Evolutionary conservation across 2,113 vertebrate genomes (phyloP).

Genomic region (Eulemur macaco): DNA sequence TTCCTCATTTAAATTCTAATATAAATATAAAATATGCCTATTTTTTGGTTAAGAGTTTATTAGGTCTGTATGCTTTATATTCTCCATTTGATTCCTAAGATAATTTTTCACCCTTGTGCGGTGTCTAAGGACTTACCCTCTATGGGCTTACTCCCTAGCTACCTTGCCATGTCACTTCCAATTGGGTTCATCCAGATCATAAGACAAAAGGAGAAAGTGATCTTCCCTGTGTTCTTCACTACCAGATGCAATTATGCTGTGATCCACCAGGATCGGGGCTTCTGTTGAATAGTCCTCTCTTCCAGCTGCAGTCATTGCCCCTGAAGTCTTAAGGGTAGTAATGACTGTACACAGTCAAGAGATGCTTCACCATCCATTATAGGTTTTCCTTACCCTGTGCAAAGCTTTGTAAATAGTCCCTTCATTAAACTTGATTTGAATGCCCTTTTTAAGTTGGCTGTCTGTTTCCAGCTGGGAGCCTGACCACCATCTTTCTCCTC

Average conservation of each 20-base stretch:
- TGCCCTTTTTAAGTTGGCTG: accelerated
- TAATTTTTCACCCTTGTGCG: background rate
- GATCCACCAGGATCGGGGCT: background rate
- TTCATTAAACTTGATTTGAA: background rate
- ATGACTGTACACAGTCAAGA: background rate
- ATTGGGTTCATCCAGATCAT: background rate
- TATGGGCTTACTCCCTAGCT: accelerated
- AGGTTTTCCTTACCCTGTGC: background rate
- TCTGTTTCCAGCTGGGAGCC: background rate
- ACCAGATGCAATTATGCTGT: accelerated
- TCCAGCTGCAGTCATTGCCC: background rate
- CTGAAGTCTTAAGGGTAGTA: background rate
- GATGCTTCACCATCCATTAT: background rate
- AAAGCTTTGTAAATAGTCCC: background rate
- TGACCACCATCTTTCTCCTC: background rate
- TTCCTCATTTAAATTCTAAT: background rate
- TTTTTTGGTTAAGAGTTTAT: background rate
- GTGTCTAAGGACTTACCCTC: background rate
- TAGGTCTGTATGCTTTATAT: background rate
- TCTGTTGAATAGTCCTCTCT: background rate
- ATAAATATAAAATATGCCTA: background rate
- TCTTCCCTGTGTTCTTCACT: background rate
- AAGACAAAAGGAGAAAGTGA: background rate
- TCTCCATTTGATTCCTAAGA: background rate
- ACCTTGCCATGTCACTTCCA: background rate